Evolutionary conservation across 2,797 vertebrate species (phyloP).

Genomic region (Discoglossus pictus): DNA sequence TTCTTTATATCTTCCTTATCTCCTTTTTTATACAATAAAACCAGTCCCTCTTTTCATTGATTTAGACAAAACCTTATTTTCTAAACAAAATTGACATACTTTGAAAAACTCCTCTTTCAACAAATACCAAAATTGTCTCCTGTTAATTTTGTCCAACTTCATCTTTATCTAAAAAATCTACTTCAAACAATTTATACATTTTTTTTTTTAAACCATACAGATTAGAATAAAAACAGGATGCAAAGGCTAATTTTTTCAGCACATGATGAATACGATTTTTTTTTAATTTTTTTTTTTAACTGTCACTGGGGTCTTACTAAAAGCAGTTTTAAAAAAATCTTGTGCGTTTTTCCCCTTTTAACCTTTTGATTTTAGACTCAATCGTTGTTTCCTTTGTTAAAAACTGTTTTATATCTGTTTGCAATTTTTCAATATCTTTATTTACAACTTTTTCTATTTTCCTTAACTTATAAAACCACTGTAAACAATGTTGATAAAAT

Average conservation of each 20-base stretch:
- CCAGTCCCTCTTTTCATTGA: background rate
- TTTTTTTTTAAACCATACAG: too few relatives aligned
- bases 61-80: background rate
- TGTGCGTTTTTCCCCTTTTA: background rate
- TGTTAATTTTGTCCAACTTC: too few relatives aligned
- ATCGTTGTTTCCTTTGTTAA: background rate
- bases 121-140: background rate
- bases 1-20: background rate
- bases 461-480: background rate
- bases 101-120: background rate
- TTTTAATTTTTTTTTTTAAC: too few relatives aligned
- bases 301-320: too few relatives aligned
- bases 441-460: background rate
- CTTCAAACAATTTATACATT: too few relatives aligned
- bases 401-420: too few relatives aligned
- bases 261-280: too few relatives aligned
- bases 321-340: background rate
- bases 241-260: too few relatives aligned
- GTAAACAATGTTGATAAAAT: too few relatives aligned
- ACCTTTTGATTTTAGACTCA: background rate
- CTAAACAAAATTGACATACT: background rate
- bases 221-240: too few relatives aligned
- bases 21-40: background rate
- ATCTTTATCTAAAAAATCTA: too few relatives aligned
- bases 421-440: background rate